phyloP scores from a whole-genome alignment of 2,113 vertebrate species.

The Zingel zingel region DNA sequence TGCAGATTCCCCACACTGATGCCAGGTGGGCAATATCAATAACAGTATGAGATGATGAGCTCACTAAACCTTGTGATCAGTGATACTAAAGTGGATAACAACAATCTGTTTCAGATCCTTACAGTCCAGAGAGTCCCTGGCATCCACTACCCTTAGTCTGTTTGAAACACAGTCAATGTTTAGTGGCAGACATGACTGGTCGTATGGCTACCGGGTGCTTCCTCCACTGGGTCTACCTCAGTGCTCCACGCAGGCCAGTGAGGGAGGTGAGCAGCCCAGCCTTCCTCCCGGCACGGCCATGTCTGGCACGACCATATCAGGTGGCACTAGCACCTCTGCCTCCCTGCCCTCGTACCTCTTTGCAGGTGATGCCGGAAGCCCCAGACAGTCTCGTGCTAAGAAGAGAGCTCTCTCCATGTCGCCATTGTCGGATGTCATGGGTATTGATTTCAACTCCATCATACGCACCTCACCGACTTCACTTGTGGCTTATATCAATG shows the following conservation, averaged over 20 bases:
- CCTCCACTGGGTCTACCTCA: conserved; percentile 83
- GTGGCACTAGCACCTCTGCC: conserved; percentile 82
- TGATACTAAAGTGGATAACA: conserved; percentile 38
- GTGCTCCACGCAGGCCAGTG: conserved; percentile 81
- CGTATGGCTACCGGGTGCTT: conserved; percentile 85
- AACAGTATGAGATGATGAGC: conserved; percentile 12
- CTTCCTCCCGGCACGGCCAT: conserved; percentile 82
- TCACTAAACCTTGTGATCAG: conserved; percentile 7
- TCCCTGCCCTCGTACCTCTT: conserved; percentile 90
- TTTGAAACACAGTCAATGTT: conserved; percentile 89
- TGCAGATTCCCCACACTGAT: conserved; percentile 86
- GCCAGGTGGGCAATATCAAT: conserved; percentile 86
- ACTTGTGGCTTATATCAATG: conserved; percentile 94
- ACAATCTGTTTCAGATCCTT: conserved; percentile 86
- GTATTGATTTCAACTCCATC: conserved; percentile 94
- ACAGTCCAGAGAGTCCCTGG: conserved; percentile 89
- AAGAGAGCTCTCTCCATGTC: conserved; percentile 91
- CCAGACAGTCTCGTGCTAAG: conserved; percentile 86
- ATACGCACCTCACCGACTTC: conserved; percentile 96
- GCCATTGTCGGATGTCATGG: conserved; percentile 91
- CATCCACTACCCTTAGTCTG: conserved; percentile 88
- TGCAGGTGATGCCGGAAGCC: conserved; percentile 84
- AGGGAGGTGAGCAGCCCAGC: conserved; percentile 83
- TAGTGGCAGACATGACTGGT: conserved; percentile 90
- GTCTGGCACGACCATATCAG: conserved; percentile 79